These are phyloP conservation scores for Pseudomyrmex pallidus DNA, from an alignment of 1,140 invertebrate genomes.

Conservation along the genomic window DNA sequence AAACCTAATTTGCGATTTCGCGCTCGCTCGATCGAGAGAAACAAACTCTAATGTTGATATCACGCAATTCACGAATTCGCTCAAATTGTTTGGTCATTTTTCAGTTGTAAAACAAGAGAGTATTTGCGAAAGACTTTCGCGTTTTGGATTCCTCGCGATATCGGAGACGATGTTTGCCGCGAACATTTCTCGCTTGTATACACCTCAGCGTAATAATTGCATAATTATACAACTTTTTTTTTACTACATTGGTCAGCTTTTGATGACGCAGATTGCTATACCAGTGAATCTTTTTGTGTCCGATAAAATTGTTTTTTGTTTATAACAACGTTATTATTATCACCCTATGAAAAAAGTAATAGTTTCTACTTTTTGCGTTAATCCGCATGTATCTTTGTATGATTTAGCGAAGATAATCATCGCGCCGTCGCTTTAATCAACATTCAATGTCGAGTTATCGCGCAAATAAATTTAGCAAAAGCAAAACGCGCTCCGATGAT, in stretches of 20 bases:
- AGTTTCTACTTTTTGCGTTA: slow-evolving; percentile 5
- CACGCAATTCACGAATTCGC: too few relatives aligned
- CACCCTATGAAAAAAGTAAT: slow-evolving; percentile 27
- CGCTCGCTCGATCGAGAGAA: neutral
- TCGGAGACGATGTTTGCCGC: neutral
- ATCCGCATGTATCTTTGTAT: neutral
- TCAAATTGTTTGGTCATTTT: too few relatives aligned
- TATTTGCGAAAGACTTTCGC: neutral
- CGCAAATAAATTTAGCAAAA: slow-evolving; percentile 3
- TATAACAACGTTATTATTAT: neutral
- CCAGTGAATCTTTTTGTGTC: neutral
- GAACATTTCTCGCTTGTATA: neutral
- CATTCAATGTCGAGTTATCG: neutral
- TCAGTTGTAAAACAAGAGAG: too few relatives aligned
- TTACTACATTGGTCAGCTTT: neutral
- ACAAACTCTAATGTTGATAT: too few relatives aligned
- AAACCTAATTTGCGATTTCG: neutral
- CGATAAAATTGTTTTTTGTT: neutral
- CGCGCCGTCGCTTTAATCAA: neutral
- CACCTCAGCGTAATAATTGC: neutral
- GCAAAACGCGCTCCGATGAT: slow-evolving; percentile 8
- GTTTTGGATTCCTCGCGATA: neutral
- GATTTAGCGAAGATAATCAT: neutral
- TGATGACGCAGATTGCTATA: neutral
- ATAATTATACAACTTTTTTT: slow-evolving; percentile 38